Percentiles rank a stretch among this genome's conserved stretches.
These are phyloP conservation scores for Coelopa frigida DNA, from an alignment of 1,140 invertebrate species.

Conservation along the genomic window DNA sequence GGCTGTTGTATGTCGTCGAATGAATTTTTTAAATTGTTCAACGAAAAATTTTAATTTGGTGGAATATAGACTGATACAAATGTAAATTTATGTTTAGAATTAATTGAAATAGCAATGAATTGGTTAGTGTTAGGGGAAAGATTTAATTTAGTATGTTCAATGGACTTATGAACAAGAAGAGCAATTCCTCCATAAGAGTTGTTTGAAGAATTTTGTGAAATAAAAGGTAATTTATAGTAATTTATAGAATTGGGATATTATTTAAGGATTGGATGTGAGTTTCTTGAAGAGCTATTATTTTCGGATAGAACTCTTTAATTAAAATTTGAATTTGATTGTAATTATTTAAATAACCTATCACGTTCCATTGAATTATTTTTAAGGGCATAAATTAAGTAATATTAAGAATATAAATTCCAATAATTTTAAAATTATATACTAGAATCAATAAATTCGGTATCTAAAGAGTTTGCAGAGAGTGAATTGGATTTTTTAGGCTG, in stretches of 20 bases:
- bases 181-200: slow-evolving; percentile 15
- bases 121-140: too few relatives aligned
- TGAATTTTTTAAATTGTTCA: slow-evolving; percentile 8
- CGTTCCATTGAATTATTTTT: slow-evolving; percentile 18
- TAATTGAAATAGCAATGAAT: slow-evolving; percentile 13
- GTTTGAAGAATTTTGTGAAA: slow-evolving; percentile 4
- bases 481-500: too few relatives aligned
- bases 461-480: neutral
- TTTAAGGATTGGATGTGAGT: slow-evolving; percentile 14
- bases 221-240: slow-evolving; percentile 11
- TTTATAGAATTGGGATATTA: slow-evolving; percentile 4
- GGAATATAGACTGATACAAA: slow-evolving; percentile 12
- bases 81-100: slow-evolving; percentile 13
- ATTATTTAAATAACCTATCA: slow-evolving; percentile 16
- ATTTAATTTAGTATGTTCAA: slow-evolving; percentile 6
- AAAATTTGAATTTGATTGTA: slow-evolving; percentile 14
- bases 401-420: neutral
- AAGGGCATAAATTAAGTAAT: neutral
- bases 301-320: slow-evolving; percentile 14
- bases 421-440: neutral
- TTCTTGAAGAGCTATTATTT: slow-evolving; percentile 18
- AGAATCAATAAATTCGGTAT: neutral
- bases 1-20: neutral
- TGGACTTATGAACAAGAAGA: slow-evolving; percentile 15
- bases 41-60: slow-evolving; percentile 6